Base-by-base conservation (phyloP, 1,140 invertebrate species). In the Hyles vespertilio region DNA sequence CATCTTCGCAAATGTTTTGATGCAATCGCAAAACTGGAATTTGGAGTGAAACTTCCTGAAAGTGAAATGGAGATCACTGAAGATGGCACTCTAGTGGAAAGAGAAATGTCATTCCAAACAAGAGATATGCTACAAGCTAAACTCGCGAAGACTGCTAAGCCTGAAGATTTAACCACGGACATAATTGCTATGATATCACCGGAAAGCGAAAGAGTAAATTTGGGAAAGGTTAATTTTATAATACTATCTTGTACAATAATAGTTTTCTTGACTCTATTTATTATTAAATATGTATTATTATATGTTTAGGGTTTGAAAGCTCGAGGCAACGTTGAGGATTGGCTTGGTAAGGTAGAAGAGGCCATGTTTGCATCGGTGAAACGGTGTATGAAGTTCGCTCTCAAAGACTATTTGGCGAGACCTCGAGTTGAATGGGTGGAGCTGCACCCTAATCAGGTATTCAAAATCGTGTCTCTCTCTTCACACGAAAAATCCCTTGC, bases 1-100 rank as follows among this genome's bases (percentile, higher is more conserved):
- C 95, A 97, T 89, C 87, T 98, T 12, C 91, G 95, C 51, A 98
- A 97, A 84, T 97, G 96, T 73, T 98, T 98, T 80, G 96, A 97
- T 82, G 96, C 93, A 1, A 95, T 96, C 45, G 90, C 93, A 10
- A 93, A 93, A 56, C 84, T 97, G 12, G 95, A 97, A 74, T 97
- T 97, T 81, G 95, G 92, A 8, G 80, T 84, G 3, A 76, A 75
- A 51, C 45, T 84, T 57, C 90, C 90, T 36, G 91, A 91, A 55
- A 91, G 91, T 45, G 89, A 89, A 77, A 84, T 85, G 73, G 86
- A 87, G 32, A 74, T 89, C 44, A 69, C 73, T 2, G 84, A 85
- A 49, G 84, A 86, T 11, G 82, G 84, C 12, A 79, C 73, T 4
- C 54, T 83, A n/a, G 73, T 79, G 0, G 81, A 87, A 34, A 56